Percentiles rank a stretch among this genome's conserved stretches.
Evolutionary conservation across 2,797 vertebrate genomes (phyloP).

Genomic region (Pitangus sulphuratus): DNA sequence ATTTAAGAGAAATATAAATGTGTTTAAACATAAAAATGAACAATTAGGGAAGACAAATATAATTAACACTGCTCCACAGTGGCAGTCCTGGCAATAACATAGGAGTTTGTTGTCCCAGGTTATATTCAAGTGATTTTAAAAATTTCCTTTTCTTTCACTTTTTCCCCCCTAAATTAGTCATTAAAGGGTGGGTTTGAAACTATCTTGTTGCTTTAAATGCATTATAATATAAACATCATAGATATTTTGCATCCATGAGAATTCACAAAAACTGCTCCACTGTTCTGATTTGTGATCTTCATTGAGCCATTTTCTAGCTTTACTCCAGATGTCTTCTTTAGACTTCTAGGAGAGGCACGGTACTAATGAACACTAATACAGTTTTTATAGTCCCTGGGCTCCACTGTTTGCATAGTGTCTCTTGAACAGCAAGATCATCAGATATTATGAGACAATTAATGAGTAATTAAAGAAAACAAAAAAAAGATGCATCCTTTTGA

Average conservation of each 20-base stretch:
- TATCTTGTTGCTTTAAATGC: background rate
- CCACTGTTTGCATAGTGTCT: background rate
- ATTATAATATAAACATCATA: background rate
- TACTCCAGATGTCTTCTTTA: conserved; percentile 5
- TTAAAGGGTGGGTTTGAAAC: background rate
- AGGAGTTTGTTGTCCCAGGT: background rate
- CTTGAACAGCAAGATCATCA: background rate
- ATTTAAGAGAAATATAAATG: background rate
- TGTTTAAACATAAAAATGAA: background rate
- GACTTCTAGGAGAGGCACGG: background rate
- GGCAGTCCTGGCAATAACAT: background rate
- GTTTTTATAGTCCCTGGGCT: background rate
- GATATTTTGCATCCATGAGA: background rate
- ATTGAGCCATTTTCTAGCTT: background rate
- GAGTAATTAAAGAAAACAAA: background rate
- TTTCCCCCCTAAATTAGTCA: background rate
- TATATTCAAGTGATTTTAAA: background rate
- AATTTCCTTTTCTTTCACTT: background rate
- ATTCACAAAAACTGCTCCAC: background rate
- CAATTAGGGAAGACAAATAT: background rate
- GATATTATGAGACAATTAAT: background rate
- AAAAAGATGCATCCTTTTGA: background rate
- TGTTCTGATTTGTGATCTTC: background rate
- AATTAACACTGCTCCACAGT: background rate
- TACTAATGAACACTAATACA: background rate